Percentiles rank a stretch among this genome's conserved stretches.
These are phyloP conservation scores for Taenaris catops DNA, from an alignment of 2,888 invertebrate genomes.

Conservation along the genomic window DNA sequence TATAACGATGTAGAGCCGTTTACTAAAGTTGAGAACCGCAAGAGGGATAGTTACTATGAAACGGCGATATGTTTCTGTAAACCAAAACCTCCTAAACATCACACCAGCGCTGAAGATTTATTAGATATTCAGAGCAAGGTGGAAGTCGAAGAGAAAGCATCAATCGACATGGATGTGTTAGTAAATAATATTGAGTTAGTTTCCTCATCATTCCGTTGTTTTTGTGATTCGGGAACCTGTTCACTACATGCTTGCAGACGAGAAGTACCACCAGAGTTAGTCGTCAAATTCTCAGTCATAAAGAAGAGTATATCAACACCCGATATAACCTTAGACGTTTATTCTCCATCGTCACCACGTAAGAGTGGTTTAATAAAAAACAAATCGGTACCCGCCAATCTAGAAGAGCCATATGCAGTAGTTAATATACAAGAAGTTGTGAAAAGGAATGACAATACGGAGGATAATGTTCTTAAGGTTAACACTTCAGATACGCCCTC, in stretches of 20 bases:
- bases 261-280: constrained; percentile 42
- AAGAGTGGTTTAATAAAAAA: constrained; percentile 48
- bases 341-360: constrained; percentile 48
- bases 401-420: constrained; percentile 62
- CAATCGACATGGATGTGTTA: constrained; percentile 48
- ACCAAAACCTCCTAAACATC: constrained; percentile 55
- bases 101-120: constrained; percentile 67
- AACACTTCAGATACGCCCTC: constrained; percentile 30
- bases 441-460: constrained; percentile 39
- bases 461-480: constrained; percentile 16
- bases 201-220: constrained; percentile 63
- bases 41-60: constrained; percentile 62
- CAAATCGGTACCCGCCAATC: constrained; percentile 53
- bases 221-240: constrained; percentile 60
- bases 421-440: constrained; percentile 49
- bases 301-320: constrained; percentile 71
- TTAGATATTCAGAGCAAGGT: constrained; percentile 41
- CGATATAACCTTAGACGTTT: constrained; percentile 53
- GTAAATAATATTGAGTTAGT: constrained; percentile 45
- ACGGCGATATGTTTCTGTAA: constrained; percentile 74
- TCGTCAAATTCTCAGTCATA: constrained; percentile 66
- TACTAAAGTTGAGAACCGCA: constrained; percentile 41
- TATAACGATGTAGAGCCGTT: constrained; percentile 52
- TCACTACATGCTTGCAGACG: constrained; percentile 53
- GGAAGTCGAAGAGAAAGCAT: constrained; percentile 43